Evolutionary conservation across 2,797 vertebrate genomes (phyloP), one percentile per base, ranked within the genome.

Genomic region (Lacerta viridis): DNA sequence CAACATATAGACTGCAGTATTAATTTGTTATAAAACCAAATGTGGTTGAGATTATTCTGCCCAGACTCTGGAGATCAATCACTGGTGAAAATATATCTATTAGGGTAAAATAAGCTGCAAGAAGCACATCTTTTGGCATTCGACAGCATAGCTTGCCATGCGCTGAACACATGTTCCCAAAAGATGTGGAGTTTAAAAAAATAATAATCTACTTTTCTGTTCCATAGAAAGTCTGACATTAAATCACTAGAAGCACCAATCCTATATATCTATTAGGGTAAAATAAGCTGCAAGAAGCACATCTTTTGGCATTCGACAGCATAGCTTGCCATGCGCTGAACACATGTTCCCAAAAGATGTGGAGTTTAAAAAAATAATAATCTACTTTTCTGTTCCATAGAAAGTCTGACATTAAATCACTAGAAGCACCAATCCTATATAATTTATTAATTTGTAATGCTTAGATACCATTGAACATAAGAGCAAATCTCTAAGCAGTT

Each of bases 21-120:
- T 94, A 91, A 94, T 94, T 94, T 94, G 92, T 87, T 92, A 39
- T 84, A 66, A 93, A 94, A 91, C 92, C 93, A 95, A 96, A 95
- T 89, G 94, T 91, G 95, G 94, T 93, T 88, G 93, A 94, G 90
- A 92, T 94, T 92, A 89, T 91, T 95, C 91, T 95, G 93, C 85
- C 74, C 88, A n/a, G 18, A 86, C 84, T 80, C 88, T 81, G 59
- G 82, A 83, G 87, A 95, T 94, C 94, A 88, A 86, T 94, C 90
- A 76, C 90, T 93, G 66, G 18, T 87, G 93, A 93, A 89, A 94
- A 89, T 92, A 95, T 94, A 93, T 83, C 90, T 86, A 86, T 77
- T 76, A 93, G 78, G 90, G 86, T 39, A 91, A 82, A 94, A 90
- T 88, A 91, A 88, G 84, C 83, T 90, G 88, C 88, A 93, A 88